phyloP scores from a whole-genome alignment of 2,888 invertebrate species.

The Melikaiella ostensackeni region DNA sequence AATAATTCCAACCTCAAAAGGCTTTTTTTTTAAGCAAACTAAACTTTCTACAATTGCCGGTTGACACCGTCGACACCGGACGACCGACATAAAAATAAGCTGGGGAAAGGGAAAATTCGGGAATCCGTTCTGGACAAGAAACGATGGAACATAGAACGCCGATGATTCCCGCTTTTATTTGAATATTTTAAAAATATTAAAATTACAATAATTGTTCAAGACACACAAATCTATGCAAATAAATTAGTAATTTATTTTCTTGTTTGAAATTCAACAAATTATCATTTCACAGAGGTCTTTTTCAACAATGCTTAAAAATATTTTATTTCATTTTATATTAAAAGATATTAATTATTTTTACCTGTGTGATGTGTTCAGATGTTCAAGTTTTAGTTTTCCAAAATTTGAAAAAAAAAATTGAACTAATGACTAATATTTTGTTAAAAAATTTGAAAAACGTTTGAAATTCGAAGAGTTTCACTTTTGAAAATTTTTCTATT shows the following conservation, averaged over 20 bases:
- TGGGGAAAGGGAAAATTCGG: not conserved
- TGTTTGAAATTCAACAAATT: too few species aligned
- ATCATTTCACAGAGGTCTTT: not conserved
- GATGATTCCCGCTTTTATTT: not conserved
- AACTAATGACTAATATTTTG: too few species aligned
- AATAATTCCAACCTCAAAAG: conserved; percentile 21
- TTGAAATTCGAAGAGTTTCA: too few species aligned
- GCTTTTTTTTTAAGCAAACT: conserved; percentile 17
- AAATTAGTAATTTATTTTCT: not conserved
- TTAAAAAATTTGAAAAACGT: too few species aligned
- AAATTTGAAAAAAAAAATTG: too few species aligned
- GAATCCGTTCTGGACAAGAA: not conserved
- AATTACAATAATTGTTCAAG: not conserved
- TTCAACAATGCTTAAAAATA: not conserved
- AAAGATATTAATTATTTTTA: not conserved
- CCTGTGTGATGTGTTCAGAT: not conserved
- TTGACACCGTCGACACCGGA: not conserved
- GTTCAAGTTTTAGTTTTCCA: too few species aligned
- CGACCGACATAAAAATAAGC: not conserved
- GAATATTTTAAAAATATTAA: not conserved
- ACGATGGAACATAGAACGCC: not conserved
- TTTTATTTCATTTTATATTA: not conserved
- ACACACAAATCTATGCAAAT: not conserved
- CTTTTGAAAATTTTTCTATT: too few species aligned
- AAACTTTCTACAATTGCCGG: conserved; percentile 17